Base-by-base conservation (phyloP, 1,140 invertebrate genomes). In the Trachymyrmex septentrionalis region DNA sequence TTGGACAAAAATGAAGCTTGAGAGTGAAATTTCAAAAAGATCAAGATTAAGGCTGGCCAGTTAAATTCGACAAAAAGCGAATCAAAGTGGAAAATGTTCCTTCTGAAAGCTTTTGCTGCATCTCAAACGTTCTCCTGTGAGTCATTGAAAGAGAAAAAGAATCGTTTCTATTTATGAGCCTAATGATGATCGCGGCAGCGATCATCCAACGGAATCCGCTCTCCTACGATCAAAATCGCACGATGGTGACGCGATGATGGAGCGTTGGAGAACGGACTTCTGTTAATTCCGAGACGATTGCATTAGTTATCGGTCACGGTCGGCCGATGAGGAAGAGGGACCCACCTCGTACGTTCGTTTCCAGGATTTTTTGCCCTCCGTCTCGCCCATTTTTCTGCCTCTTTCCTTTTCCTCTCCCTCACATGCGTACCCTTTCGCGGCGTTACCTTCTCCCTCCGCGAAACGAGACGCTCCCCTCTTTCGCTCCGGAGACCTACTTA, bases 401-500 rank as follows among this genome's bases (percentile, higher is more conserved):
- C 89, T 86, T 89, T 88, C 69, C 34, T 73, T n/a, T n/a, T 87
- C 53, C 21, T 73, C 66, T 86, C 67, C 19, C 63, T 78, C 48
- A n/a, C 48, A n/a, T 61, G 67, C 53, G 53, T 73, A 82, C 55
- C 67, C 69, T 82, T 82, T 82, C 67, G 80, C 69, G 27, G 27
- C 69, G 27, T 50, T 30, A 24, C 27, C 48, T 53, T 16, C 10
- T 24, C 27, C 38, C 66, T 44, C 67, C 19, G 21, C 21, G 14
- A 30, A 34, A 61, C 21, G n/a, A 61, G 38, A 30, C 21, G 19
- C 24, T 9, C 16, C 69, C 57, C 85, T 14, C 76, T 78, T 50
- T 48, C 87, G 88, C 73, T 89, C 91, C 67, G 87, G 86, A 92
- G 91, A 92, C 92, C 92, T 92, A 92, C 91, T 92, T 92, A 85